These are phyloP conservation scores for Tenthredo livida DNA, from an alignment of 2,888 invertebrate genomes.

Conservation along the genomic window DNA sequence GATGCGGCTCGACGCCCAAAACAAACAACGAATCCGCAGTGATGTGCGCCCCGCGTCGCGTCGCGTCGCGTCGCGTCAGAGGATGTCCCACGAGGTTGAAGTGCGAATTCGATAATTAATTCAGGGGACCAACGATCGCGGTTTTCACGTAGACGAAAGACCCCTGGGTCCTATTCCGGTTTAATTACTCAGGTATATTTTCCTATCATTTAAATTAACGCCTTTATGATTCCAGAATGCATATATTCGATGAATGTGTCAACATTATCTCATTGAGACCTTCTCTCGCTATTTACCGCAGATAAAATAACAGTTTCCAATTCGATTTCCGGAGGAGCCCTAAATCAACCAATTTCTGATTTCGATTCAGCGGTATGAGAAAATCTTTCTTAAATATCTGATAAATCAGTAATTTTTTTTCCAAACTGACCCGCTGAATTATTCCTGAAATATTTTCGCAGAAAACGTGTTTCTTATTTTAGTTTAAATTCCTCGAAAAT, in stretches of 20 bases:
- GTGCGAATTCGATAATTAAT: constrained; percentile 42
- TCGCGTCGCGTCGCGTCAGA: background rate
- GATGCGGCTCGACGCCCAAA: constrained; percentile 18
- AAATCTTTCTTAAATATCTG: background rate
- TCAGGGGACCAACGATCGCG: constrained; percentile 35
- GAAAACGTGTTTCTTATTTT: background rate
- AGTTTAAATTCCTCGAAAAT: background rate
- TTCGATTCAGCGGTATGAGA: background rate
- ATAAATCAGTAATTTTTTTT: background rate
- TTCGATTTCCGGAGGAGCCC: background rate
- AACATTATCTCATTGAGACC: too few relatives aligned
- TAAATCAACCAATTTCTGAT: background rate
- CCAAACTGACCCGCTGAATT: background rate
- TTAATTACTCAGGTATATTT: constrained; percentile 30
- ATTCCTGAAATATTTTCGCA: background rate
- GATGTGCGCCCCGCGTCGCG: background rate
- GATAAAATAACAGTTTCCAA: background rate
- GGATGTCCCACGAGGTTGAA: constrained; percentile 36
- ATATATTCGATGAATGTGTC: background rate
- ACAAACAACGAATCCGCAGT: constrained; percentile 20
- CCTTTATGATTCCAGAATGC: background rate
- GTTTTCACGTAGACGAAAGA: constrained; percentile 25
- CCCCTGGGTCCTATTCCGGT: constrained; percentile 25
- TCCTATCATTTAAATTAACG: constrained; percentile 3
- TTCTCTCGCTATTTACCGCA: background rate